phyloP scores from a whole-genome alignment of 1,140 invertebrate species.

The Drosophila nikananu region DNA sequence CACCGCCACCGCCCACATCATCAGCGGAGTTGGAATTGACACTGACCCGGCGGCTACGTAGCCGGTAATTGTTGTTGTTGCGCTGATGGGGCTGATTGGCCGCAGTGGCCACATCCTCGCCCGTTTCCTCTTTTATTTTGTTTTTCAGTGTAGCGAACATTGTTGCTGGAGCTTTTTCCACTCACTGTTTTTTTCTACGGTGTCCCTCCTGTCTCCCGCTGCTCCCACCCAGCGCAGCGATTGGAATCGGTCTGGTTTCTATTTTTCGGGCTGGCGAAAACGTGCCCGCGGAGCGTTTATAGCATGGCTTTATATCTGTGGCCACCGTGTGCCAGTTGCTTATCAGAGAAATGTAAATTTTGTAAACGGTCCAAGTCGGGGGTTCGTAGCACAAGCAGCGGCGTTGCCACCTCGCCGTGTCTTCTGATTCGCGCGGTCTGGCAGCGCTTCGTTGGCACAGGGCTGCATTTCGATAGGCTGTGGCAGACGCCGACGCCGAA shows the following conservation, averaged over 20 bases:
- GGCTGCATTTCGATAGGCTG: conserved; percentile 23
- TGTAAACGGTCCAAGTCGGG: conserved; percentile 55
- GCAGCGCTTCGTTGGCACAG: background rate
- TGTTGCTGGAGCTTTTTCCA: conserved; percentile 40
- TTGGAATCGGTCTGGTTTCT: conserved; percentile 24
- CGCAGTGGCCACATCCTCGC: conserved; percentile 87
- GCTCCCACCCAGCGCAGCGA: conserved; percentile 19
- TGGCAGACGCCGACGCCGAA: conserved; percentile 21
- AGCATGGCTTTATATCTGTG: conserved; percentile 53
- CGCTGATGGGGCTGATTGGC: conserved; percentile 46
- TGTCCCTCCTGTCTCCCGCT: background rate
- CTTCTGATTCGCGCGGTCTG: conserved; percentile 1
- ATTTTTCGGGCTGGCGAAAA: conserved; percentile 27
- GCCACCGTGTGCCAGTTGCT: conserved; percentile 45
- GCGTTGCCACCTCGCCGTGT: conserved; percentile 22
- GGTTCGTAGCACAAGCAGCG: conserved; percentile 8
- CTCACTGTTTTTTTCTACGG: conserved; percentile 17
- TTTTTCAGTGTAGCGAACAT: conserved; percentile 90
- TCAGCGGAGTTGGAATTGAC: conserved; percentile 86
- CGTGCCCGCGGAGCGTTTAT: conserved; percentile 54
- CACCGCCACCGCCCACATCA: conserved; percentile 60
- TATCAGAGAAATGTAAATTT: conserved; percentile 75
- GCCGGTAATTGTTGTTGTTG: conserved; percentile 85
- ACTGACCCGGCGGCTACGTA: conserved; percentile 87
- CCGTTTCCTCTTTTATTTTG: conserved; percentile 91